Evolutionary conservation across 2,797 vertebrate genomes (phyloP), one percentile per base, ranked within the genome.

Genomic region (Hoplostethus atlanticus): DNA sequence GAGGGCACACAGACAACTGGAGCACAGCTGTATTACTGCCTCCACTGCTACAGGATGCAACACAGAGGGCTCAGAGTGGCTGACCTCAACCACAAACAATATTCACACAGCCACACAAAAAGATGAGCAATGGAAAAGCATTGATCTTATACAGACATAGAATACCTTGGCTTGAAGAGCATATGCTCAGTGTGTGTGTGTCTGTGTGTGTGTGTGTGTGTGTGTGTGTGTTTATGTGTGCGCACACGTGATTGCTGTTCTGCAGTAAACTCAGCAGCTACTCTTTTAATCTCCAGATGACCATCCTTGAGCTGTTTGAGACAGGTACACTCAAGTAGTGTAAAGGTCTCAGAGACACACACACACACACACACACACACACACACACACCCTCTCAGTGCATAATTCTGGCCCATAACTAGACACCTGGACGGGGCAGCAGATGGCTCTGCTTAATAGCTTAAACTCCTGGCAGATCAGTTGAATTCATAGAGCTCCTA

Each of bases 371-470:
- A 31, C 25, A 44, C 42, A 11, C 21, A 21, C 21, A 47, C 51
- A 13, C 31, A n/a, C 44, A 46, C 12, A 21, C 38, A 61, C 44
- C 67, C 54, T 57, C 76, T 55, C n/a, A 0, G 12, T 53, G 63
- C 79, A 67, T 79, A 76, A 81, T 80, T 71, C 60, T 71, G 68
- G 28, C 42, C 67, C 67, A 68, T 70, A 75, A 84, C 68, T 58
- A 54, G 66, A 88, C 87, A 82, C 85, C 81, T 77, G 83, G 81
- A 76, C 74, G 50, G 71, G 82, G 61, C 72, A 72, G 74, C 88
- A 83, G 87, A 84, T 82, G 87, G 21, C 21, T 85, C 73, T 80
- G 73, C 54, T 84, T 91, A 91, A 84, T 80, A 82, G 71, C 77
- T 64, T 60, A 73, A 81, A 85, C 67, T 68, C 71, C 83, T 77